A percentile compares a stretch with the other conserved stretches of the same genome.
Evolutionary conservation across 2,888 invertebrate genomes (phyloP).

Genomic region (Nycteola revayana): DNA sequence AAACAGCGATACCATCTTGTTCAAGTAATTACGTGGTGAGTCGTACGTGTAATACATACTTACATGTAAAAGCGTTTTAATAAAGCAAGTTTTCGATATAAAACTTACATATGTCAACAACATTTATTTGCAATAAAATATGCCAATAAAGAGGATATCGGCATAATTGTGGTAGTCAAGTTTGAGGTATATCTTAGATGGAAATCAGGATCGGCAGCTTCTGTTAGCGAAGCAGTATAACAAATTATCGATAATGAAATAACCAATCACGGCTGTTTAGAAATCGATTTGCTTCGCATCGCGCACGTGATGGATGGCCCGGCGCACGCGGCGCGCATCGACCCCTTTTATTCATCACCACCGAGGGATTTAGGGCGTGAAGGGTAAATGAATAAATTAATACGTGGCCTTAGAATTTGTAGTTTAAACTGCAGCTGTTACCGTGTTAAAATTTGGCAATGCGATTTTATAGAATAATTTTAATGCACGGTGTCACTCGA

Average conservation of each 20-base stretch:
- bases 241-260: conserved; percentile 43
- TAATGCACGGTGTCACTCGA: conserved; percentile 14
- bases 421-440: conserved; percentile 64
- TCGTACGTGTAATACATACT: too few relatives aligned
- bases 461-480: conserved; percentile 21
- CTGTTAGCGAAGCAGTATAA: conserved; percentile 28
- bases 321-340: conserved; percentile 54
- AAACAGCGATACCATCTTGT: conserved; percentile 29
- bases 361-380: conserved; percentile 70
- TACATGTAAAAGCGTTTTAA: conserved; percentile 22
- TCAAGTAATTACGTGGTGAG: conserved; percentile 29
- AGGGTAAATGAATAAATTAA: conserved; percentile 78
- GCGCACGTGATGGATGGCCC: conserved; percentile 60
- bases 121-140: conserved; percentile 36
- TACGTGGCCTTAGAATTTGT: conserved; percentile 53
- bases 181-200: conserved; percentile 20
- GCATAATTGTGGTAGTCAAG: conserved; percentile 27
- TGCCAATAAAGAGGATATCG: conserved; percentile 30
- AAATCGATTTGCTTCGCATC: conserved; percentile 72
- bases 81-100: conserved; percentile 27
- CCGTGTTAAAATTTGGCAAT: conserved; percentile 46
- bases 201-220: conserved; percentile 23
- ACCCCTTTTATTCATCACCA: conserved; percentile 49
- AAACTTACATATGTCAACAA: conserved; percentile 37
- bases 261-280: conserved; percentile 52